Evolutionary conservation across 2,113 vertebrate genomes (phyloP).

Genomic region (Planiliza haematocheilus): DNA sequence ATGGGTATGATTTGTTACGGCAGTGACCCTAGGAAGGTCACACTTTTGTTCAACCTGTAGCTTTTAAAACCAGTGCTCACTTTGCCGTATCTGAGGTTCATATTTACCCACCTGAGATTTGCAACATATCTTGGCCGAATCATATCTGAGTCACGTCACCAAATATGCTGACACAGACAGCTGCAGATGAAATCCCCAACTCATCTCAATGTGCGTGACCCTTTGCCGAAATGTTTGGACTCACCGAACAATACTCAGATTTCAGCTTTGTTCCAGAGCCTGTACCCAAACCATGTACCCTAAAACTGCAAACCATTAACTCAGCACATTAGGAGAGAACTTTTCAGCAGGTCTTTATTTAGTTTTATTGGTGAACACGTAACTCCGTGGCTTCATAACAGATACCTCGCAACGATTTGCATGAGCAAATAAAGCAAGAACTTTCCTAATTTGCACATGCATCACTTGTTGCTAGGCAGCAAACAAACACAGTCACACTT

Average conservation of each 20-base stretch:
- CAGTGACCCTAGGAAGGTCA: neutral
- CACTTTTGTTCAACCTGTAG: neutral
- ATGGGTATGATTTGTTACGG: too few relatives aligned
- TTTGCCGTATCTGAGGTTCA: constrained; percentile 11
- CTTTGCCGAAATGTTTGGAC: too few relatives aligned
- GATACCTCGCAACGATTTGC: constrained; percentile 50
- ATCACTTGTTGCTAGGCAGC: constrained; percentile 76
- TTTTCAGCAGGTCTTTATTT: constrained; percentile 41
- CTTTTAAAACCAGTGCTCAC: neutral
- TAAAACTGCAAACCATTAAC: constrained; percentile 13
- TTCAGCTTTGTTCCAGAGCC: constrained; percentile 4
- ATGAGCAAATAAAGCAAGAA: constrained; percentile 66
- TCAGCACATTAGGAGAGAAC: constrained; percentile 8
- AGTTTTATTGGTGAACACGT: constrained; percentile 39
- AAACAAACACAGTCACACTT: constrained; percentile 63
- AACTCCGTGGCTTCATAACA: constrained; percentile 52
- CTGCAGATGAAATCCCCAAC: too few relatives aligned
- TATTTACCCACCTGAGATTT: constrained; percentile 30
- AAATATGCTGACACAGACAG: too few relatives aligned
- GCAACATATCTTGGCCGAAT: constrained; percentile 33
- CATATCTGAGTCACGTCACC: constrained; percentile 45
- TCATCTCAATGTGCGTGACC: too few relatives aligned
- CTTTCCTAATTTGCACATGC: constrained; percentile 65
- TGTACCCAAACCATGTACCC: constrained; percentile 6
- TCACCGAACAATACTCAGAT: neutral